phyloP scores from a whole-genome alignment of 2,888 invertebrate species.

The Calliphora vomitoria region DNA sequence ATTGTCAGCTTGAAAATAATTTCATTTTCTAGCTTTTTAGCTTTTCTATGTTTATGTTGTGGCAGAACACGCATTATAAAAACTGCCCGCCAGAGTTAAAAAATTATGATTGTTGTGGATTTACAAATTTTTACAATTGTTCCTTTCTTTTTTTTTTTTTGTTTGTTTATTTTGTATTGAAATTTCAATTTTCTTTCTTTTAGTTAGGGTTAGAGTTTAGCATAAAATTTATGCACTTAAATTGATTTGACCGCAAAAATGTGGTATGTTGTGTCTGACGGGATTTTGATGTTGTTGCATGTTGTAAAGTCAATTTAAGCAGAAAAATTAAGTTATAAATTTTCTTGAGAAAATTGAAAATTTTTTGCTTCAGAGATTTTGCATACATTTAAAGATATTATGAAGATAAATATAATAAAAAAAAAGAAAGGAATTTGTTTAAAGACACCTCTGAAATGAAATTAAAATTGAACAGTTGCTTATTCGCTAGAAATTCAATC shows the following conservation, averaged over 20 bases:
- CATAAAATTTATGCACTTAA: conserved; percentile 53
- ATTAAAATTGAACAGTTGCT: no score
- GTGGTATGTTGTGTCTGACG: conserved; percentile 36
- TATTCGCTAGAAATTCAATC: no score
- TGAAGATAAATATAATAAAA: not conserved
- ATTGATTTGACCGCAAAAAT: conserved; percentile 71
- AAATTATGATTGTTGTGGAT: not conserved
- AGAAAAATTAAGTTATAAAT: conserved; percentile 15
- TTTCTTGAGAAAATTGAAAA: conserved; percentile 32
- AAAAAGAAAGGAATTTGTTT: not conserved
- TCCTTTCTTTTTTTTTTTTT: conserved; percentile 36
- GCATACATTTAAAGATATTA: not conserved
- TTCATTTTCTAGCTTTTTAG: not conserved
- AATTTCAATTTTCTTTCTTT: conserved; percentile 36
- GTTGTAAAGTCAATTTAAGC: conserved; percentile 1
- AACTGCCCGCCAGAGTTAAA: not conserved
- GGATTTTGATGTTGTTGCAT: not conserved
- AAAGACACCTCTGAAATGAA: no score
- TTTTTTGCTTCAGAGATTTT: not conserved
- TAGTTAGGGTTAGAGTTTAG: conserved; percentile 61
- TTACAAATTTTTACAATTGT: not conserved
- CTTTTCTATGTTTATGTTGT: not conserved
- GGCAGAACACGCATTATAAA: conserved; percentile 16
- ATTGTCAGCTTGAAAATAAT: conserved; percentile 11
- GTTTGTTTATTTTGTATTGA: not conserved